Evolutionary conservation across 2,797 vertebrate genomes (phyloP).

Genomic region (Gobionotothen gibberifrons): DNA sequence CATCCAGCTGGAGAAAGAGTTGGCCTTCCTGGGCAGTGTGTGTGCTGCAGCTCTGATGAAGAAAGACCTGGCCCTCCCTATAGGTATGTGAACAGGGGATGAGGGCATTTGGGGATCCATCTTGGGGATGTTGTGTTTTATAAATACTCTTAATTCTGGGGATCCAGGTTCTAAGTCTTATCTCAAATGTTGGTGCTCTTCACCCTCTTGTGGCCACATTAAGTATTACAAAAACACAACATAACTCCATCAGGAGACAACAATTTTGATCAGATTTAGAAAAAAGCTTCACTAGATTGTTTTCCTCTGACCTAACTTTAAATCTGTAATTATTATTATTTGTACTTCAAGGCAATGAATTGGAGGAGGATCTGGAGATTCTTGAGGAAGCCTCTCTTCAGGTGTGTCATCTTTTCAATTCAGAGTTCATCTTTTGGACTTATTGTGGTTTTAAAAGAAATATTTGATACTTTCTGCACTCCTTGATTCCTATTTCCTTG

Average conservation of each 20-base stretch:
- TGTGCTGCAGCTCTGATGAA: conserved; percentile 99
- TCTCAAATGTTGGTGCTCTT: too few relatives aligned
- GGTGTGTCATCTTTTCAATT: conserved; percentile 75
- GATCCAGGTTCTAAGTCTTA: too few relatives aligned
- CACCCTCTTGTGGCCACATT: too few relatives aligned
- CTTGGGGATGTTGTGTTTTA: not conserved
- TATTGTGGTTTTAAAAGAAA: not conserved
- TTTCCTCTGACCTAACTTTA: not conserved
- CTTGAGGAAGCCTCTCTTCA: conserved; percentile 98
- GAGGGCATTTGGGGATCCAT: not conserved
- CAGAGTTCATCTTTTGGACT: not conserved
- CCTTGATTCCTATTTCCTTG: conserved; percentile 6
- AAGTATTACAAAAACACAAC: too few relatives aligned
- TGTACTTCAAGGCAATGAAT: conserved; percentile 89
- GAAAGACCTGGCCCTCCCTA: conserved; percentile 95
- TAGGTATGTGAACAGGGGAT: conserved; percentile 84
- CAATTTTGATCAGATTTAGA: too few relatives aligned
- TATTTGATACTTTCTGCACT: not conserved
- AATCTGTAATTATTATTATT: not conserved
- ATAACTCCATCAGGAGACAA: too few relatives aligned
- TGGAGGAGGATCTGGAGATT: conserved; percentile 98
- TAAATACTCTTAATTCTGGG: not conserved
- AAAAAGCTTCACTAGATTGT: too few relatives aligned
- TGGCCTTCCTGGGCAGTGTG: conserved; percentile 95
- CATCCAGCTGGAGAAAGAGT: conserved; percentile 97